Percentiles rank a stretch among this genome's conserved stretches.
These are phyloP conservation scores for Ips nitidus DNA, from an alignment of 1,140 invertebrate species.

Conservation along the genomic window DNA sequence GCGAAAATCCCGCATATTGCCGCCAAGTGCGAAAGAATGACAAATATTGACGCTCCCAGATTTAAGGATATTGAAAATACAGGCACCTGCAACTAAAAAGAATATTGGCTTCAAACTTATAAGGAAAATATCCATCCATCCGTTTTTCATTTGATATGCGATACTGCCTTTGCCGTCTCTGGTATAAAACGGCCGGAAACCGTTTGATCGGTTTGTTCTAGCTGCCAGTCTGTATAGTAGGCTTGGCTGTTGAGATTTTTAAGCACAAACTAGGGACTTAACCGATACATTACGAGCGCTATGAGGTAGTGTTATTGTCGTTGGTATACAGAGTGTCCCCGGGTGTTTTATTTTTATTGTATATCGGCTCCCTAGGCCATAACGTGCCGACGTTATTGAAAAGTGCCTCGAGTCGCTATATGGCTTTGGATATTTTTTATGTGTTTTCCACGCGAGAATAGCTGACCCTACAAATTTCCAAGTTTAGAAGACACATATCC, in stretches of 20 bases:
- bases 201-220: too few relatives aligned
- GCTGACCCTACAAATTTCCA: conserved; percentile 33
- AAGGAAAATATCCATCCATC: conserved; percentile 26
- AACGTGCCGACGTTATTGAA: conserved; percentile 35
- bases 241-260: conserved; percentile 2
- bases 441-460: conserved; percentile 24
- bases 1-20: conserved; percentile 9
- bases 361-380: conserved; percentile 28
- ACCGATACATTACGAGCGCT: conserved; percentile 28
- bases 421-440: conserved; percentile 26
- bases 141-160: conserved; percentile 30
- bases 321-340: conserved; percentile 33
- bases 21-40: conserved; percentile 2
- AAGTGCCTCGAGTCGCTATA: conserved; percentile 28
- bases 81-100: conserved; percentile 36
- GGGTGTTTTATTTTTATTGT: conserved; percentile 36
- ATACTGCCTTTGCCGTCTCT: conserved; percentile 18
- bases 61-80: conserved; percentile 36
- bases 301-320: conserved; percentile 35
- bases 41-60: conserved; percentile 25
- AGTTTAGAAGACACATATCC: conserved; percentile 28
- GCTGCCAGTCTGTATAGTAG: conserved; percentile 5
- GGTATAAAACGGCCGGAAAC: conserved; percentile 1
- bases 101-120: conserved; percentile 32
- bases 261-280: conserved; percentile 23